These are phyloP conservation scores for Seriola aureovittata DNA, from an alignment of 2,113 vertebrate genomes.

Conservation along the genomic window DNA sequence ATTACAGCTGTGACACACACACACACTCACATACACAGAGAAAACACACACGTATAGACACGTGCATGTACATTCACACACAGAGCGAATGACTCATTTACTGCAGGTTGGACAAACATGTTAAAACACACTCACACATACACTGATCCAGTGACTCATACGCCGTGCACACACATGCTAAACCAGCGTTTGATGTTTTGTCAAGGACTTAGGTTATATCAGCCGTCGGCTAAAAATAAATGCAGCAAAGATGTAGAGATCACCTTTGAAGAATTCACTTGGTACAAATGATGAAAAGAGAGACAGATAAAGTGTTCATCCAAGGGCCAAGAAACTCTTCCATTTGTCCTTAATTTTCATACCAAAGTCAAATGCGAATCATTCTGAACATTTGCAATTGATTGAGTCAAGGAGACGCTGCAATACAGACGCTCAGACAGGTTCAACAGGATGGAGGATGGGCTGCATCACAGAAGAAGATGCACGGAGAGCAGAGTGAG, in stretches of 20 bases:
- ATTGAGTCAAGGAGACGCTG: slow-evolving; percentile 22
- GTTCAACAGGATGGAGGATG: slow-evolving; percentile 16
- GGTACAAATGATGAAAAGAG: slow-evolving; percentile 49
- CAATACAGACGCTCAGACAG: slow-evolving; percentile 5
- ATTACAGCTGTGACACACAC: slow-evolving; percentile 72
- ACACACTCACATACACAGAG: slow-evolving; percentile 28
- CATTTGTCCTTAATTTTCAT: slow-evolving; percentile 50
- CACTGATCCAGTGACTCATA: slow-evolving; percentile 74
- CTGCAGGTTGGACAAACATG: slow-evolving; percentile 76
- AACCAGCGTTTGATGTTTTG: slow-evolving; percentile 74
- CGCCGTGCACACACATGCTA: slow-evolving; percentile 67
- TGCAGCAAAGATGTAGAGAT: slow-evolving; percentile 58
- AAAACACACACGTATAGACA: slow-evolving; percentile 40
- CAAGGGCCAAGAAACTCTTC: slow-evolving; percentile 34
- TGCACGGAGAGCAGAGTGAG: slow-evolving; percentile 1
- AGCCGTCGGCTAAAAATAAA: slow-evolving; percentile 73
- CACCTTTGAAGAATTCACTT: slow-evolving; percentile 62
- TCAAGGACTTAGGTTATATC: slow-evolving; percentile 74
- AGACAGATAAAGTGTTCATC: slow-evolving; percentile 43
- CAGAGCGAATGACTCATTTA: slow-evolving; percentile 68
- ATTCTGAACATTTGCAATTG: slow-evolving; percentile 28
- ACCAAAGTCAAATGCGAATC: slow-evolving; percentile 60
- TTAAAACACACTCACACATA: slow-evolving; percentile 74
- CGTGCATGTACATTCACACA: slow-evolving; percentile 38
- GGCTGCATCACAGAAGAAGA: slow-evolving; percentile 25